Conservation (phyloP, 2,113 vertebrate species). For the Meles meles region DNA sequence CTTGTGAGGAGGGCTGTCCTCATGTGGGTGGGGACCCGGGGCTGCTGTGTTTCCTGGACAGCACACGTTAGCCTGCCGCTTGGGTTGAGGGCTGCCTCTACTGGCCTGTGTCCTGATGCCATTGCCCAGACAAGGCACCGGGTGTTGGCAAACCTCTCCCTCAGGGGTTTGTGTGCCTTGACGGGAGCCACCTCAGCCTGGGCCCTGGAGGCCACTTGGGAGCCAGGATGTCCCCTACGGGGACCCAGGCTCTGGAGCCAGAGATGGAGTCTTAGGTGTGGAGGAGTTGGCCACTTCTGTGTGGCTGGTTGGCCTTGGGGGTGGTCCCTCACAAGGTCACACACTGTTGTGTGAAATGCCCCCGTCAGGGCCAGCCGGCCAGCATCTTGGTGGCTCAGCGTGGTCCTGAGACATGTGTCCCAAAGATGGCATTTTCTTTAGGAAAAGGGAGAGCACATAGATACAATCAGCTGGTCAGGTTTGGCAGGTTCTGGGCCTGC, state of each 20-base stretch:
- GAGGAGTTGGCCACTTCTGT: not conserved
- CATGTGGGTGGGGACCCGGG: not conserved
- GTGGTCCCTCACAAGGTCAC: not conserved
- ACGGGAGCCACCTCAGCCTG: not conserved
- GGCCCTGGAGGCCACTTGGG: not conserved
- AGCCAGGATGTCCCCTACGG: not conserved
- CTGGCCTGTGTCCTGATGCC: not conserved
- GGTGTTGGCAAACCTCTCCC: not conserved
- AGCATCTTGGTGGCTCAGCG: not conserved
- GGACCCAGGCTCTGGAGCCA: not conserved
- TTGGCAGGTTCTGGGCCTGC: not conserved
- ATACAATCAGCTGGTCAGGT: not conserved
- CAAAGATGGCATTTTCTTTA: not conserved
- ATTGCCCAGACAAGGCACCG: not conserved
- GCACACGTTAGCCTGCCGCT: not conserved
- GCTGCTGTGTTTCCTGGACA: not conserved
- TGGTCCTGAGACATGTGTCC: not conserved
- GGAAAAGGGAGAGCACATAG: not conserved
- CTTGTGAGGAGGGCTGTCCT: not conserved
- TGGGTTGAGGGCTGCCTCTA: not conserved
- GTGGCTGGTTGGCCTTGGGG: not conserved
- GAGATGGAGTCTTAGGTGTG: not conserved
- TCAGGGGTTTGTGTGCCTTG: not conserved
- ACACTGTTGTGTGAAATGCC: not conserved
- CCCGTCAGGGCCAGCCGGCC: not conserved